A percentile compares a stretch with the other conserved stretches of the same genome.
Conservation (phyloP, 1,140 invertebrate species). For the Apis florea region DNA sequence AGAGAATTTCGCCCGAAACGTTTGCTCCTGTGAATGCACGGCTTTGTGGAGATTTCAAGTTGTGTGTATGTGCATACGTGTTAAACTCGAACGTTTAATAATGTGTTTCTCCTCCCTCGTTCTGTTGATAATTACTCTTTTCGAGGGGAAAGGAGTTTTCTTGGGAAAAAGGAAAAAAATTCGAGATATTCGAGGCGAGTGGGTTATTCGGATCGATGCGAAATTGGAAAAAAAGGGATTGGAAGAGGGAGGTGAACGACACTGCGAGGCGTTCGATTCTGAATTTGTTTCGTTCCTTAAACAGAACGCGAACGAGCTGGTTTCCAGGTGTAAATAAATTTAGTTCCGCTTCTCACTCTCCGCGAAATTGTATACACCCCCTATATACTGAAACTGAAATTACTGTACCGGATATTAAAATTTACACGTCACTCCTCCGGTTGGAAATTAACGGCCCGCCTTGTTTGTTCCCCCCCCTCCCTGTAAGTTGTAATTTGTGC, state of each 20-base stretch:
- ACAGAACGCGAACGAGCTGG: neutral
- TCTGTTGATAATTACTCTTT: no score
- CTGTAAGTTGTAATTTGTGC: neutral
- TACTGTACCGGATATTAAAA: slow-evolving; percentile 19
- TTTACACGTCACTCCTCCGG: neutral
- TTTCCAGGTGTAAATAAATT: neutral
- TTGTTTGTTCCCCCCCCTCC: neutral
- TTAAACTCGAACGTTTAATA: neutral
- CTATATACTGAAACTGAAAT: neutral
- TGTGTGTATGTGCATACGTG: neutral
- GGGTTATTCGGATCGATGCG: neutral
- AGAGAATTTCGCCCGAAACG: neutral
- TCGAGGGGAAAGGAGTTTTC: no score
- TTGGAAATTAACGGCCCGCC: neutral
- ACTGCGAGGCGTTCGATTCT: neutral
- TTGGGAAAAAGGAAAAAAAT: no score
- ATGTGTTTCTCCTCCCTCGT: neutral
- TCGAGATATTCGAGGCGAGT: neutral
- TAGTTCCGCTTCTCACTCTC: neutral
- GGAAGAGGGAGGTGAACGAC: neutral
- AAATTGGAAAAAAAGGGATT: no score
- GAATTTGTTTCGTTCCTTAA: neutral
- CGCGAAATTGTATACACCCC: neutral
- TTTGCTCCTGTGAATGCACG: neutral
- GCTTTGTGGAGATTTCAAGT: neutral